These are phyloP conservation scores for Propithecus deckenii DNA, from an alignment of 2,797 vertebrate species.

Conservation along the genomic window DNA sequence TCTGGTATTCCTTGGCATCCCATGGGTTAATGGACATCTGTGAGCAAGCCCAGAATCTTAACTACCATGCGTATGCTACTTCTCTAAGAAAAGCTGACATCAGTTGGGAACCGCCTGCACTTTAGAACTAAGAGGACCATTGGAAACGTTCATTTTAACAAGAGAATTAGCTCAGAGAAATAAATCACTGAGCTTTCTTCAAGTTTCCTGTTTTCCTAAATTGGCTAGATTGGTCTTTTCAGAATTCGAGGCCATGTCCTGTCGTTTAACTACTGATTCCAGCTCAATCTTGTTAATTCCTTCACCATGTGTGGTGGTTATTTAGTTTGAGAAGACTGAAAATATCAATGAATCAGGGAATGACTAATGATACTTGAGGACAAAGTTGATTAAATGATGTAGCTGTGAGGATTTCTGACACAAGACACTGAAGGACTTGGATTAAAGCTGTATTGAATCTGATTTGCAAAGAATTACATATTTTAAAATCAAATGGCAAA, in stretches of 20 bases:
- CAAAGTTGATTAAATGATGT: neutral
- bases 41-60: neutral
- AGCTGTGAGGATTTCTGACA: neutral
- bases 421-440: neutral
- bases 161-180: neutral
- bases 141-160: neutral
- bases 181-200: neutral
- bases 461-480: neutral
- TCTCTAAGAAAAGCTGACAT: neutral
- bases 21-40: neutral
- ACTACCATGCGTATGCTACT: neutral
- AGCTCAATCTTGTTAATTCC: neutral
- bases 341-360: neutral
- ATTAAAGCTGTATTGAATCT: neutral
- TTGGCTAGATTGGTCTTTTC: neutral
- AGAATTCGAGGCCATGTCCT: neutral
- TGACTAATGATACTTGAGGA: neutral
- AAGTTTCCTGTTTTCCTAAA: slow-evolving; percentile 1
- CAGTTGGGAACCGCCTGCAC: neutral
- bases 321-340: slow-evolving; percentile 43
- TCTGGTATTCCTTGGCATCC: neutral
- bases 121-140: neutral
- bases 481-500: neutral
- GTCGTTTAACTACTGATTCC: neutral
- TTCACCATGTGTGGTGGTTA: neutral